A percentile compares a stretch with the other conserved stretches of the same genome.
phyloP scores from a whole-genome alignment of 2,888 invertebrate genomes.

The Notodromas monacha region DNA sequence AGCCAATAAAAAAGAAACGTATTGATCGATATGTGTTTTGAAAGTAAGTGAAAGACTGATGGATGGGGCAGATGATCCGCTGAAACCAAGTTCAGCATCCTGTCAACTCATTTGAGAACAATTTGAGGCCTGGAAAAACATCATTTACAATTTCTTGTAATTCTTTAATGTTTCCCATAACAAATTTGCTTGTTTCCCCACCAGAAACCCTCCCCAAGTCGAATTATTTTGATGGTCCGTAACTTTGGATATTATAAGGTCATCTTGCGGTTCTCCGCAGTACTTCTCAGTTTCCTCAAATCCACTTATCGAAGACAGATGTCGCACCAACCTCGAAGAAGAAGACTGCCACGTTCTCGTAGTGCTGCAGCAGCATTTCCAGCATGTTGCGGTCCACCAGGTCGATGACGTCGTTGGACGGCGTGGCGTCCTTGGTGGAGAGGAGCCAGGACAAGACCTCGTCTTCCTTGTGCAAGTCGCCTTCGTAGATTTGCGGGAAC shows the following conservation, averaged over 20 bases:
- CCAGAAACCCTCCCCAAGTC: no score
- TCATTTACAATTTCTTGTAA: no score
- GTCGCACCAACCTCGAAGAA: slow-evolving; percentile 40
- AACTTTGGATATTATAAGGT: no score
- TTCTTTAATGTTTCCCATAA: no score
- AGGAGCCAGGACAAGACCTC: slow-evolving; percentile 63
- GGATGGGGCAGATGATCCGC: not conserved
- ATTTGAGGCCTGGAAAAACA: no score
- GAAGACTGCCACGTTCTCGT: slow-evolving; percentile 63
- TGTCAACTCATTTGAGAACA: no score
- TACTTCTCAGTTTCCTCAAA: no score
- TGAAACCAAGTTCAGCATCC: no score
- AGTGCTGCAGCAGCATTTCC: slow-evolving; percentile 54
- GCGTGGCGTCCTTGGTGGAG: slow-evolving; percentile 37
- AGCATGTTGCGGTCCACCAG: slow-evolving; percentile 61
- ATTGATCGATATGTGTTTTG: not conserved
- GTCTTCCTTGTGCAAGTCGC: slow-evolving; percentile 61
- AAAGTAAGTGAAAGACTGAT: not conserved
- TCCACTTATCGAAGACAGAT: slow-evolving; percentile 1
- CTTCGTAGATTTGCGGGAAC: slow-evolving; percentile 43
- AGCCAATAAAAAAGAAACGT: no score
- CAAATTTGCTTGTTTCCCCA: no score
- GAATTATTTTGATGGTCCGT: no score
- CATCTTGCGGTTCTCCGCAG: no score
- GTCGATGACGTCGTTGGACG: slow-evolving; percentile 53